Base-by-base conservation (phyloP, 2,113 vertebrate species). In the Oenanthe melanoleuca region DNA sequence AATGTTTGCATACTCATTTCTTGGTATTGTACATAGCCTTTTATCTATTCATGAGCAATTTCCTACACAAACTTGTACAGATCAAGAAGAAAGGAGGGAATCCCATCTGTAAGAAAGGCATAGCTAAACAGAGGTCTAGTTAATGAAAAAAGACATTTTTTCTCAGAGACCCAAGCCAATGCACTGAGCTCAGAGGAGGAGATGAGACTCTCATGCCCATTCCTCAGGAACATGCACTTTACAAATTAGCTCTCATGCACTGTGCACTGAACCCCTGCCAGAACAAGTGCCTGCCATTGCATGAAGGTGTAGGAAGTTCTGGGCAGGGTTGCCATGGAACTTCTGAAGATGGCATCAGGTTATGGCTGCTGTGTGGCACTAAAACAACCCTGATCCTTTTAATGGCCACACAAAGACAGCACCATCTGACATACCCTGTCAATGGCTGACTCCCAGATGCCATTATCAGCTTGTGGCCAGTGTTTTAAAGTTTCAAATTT, bases 121-220 rank as follows among this genome's bases (percentile, higher is more conserved):
- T 14, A 79, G 31, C 22, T 69, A 63, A 60, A 38, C 1, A 64
- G 47, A 74, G 5, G 4, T 34, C 47, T 47, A 52, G 5, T 40
- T 59, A 86, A 52, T 26, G 16, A 70, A 71, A 74, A 69, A n/a
- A 47, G n/a, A 42, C 29, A 5, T 81, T 16, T 29, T 69, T 50
- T 19, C 57, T 87, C 26, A 44, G 33, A 89, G 8, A 71, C n/a
- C 6, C 29, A 81, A 55, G 22, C 9, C 47, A 34, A 7, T 13
- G 14, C 33, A 26, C 33, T 44, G 49, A 67, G 31, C 59, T 77
- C 55, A 69, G 63, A 79, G 40, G 19, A 85, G 14, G 14, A 66
- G 61, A 69, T 0, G 1, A 29, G 14, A 12, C 40, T 24, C 37
- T 65, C 13, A 10, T 1, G 5, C 5, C 52, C 31, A 14, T 66